These are phyloP conservation scores for Synergus umbraculus DNA, from an alignment of 2,888 invertebrate species.

Conservation along the genomic window DNA sequence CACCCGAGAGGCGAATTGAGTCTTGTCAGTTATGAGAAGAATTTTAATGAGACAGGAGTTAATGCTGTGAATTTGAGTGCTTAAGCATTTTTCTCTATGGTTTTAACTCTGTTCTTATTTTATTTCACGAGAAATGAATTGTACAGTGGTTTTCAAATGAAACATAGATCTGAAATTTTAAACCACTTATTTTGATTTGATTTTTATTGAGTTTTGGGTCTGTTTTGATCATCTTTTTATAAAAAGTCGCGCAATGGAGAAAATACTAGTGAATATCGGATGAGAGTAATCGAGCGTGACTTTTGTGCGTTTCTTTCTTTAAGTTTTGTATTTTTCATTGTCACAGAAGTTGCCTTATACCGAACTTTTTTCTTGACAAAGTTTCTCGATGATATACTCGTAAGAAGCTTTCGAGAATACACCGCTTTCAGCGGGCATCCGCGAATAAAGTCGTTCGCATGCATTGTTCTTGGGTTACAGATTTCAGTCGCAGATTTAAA, in stretches of 20 bases:
- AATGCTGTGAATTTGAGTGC: background rate
- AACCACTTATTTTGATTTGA: too few species aligned
- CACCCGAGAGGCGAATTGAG: background rate
- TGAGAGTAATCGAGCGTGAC: slow-evolving; percentile 3
- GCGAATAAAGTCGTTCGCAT: slow-evolving; percentile 12
- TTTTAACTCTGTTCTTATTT: too few species aligned
- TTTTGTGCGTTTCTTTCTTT: background rate
- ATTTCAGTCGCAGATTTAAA: slow-evolving; percentile 11
- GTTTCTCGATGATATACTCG: slow-evolving; percentile 31
- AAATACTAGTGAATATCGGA: background rate
- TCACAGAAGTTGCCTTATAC: background rate
- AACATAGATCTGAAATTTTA: too few species aligned
- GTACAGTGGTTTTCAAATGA: background rate
- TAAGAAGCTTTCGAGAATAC: slow-evolving; percentile 28
- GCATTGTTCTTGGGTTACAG: slow-evolving; percentile 11
- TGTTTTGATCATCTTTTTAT: background rate
- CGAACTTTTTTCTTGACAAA: slow-evolving; percentile 22
- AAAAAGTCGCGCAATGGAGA: background rate
- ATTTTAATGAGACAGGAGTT: background rate
- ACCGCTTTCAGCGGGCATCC: background rate
- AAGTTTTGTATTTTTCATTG: background rate
- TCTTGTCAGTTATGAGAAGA: background rate
- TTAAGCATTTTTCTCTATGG: too few species aligned
- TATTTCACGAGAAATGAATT: background rate
- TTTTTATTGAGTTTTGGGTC: background rate